Evolutionary conservation across 1,140 invertebrate species (phyloP).

Genomic region (Hypothenemus hampei): DNA sequence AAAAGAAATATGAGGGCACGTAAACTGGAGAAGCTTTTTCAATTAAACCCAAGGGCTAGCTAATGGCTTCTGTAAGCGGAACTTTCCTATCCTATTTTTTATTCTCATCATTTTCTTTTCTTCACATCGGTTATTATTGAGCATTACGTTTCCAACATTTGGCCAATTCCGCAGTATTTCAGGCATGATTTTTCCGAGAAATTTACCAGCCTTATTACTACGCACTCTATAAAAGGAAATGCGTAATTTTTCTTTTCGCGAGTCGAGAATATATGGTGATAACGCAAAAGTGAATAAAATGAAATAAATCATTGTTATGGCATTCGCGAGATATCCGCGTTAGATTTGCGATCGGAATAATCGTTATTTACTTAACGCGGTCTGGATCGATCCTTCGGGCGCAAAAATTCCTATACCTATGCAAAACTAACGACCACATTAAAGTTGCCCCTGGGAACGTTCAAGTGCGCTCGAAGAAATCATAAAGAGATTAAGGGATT

Average conservation of each 20-base stretch:
- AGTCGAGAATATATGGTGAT: too few relatives aligned
- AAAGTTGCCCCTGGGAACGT: conserved; percentile 17
- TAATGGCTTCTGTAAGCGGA: conserved; percentile 11
- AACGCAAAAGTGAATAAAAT: too few relatives aligned
- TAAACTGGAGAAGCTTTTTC: conserved; percentile 12
- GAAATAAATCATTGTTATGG: too few relatives aligned
- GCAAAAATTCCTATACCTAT: conserved; percentile 17
- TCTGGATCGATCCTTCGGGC: too few relatives aligned
- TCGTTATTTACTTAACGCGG: too few relatives aligned
- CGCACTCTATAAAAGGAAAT: too few relatives aligned
- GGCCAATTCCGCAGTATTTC: not conserved
- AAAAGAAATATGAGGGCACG: conserved; percentile 7
- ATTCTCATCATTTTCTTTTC: conserved; percentile 9
- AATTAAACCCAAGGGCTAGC: conserved; percentile 15
- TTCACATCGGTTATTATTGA: conserved; percentile 6
- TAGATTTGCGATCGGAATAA: too few relatives aligned
- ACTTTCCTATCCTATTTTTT: conserved; percentile 10
- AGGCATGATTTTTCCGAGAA: not conserved
- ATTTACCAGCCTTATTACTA: too few relatives aligned
- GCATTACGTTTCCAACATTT: not conserved
- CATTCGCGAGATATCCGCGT: too few relatives aligned
- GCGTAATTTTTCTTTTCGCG: too few relatives aligned
- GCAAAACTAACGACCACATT: conserved; percentile 23
- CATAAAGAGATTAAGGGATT: conserved; percentile 33
- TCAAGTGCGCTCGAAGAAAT: conserved; percentile 28